Evolutionary conservation across 2,888 invertebrate genomes (phyloP), one percentile per base, ranked within the genome.

Genomic region (Cantharis lateralis): DNA sequence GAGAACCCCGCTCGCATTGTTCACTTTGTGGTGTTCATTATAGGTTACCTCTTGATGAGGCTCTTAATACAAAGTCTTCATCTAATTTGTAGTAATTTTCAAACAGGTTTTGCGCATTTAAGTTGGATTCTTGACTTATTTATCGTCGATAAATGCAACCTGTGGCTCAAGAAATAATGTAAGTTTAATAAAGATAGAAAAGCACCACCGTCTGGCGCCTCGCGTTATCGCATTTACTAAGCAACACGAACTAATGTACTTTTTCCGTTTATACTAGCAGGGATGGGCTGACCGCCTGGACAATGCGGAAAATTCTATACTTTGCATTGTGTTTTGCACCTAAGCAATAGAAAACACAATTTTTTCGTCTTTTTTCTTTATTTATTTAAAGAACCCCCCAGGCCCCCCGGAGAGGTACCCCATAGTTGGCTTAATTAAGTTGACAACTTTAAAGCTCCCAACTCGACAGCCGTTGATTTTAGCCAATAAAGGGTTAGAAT

Each of bases 121-220:
- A 76, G 70, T 68, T 64, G 70, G 69, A 68, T 70, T 66, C 68
- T 32, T 15, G 64, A 32, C 66, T 68, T 76, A 71, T 77, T 74
- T 71, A 77, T 71, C 62, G 74, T 77, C 75, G 69, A 78, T 78
- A 78, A 78, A 72, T 78, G 70, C 72, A 78, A 78, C 78, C 75
- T 78, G 78, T 75, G 20, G 75, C 74, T 75, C 15, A 15, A 72
- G 71, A 69, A 78, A 72, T 70, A 68, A 70, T 68, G 70, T 28
- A 72, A 71, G 64, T 78, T 78, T 78, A 78, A 78, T 78, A 78
- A 75, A 75, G 75, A 69, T 69, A 66, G 71, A 61, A 70, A 24
- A 24, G 15, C 48, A 72, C 68, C 69, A 70, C 63, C 73, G 75
- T 70, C 78, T 75, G 78, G 78, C 75, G 78, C 78, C 78, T 75